These are phyloP conservation scores for Cyclargus thomasi DNA, from an alignment of 1,140 invertebrate species.

Conservation along the genomic window DNA sequence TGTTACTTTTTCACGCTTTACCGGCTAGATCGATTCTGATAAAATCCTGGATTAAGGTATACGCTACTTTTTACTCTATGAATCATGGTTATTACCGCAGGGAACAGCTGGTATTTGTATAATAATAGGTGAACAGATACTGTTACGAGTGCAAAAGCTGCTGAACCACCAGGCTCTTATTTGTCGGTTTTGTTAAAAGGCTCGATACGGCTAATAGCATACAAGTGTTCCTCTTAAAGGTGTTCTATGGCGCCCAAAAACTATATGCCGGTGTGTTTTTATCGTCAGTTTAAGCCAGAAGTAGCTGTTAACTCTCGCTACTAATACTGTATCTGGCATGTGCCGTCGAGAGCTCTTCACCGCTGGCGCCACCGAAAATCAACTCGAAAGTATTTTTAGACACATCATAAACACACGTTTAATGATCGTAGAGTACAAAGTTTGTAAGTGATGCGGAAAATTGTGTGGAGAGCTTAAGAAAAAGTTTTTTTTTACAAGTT, in stretches of 20 bases:
- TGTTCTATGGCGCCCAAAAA: not conserved
- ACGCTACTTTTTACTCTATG: too few species aligned
- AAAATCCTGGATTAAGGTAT: too few species aligned
- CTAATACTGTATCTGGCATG: not conserved
- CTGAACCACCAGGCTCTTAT: not conserved
- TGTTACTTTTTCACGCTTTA: too few species aligned
- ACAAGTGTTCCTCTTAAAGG: not conserved
- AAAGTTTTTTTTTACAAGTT: too few species aligned
- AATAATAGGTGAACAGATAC: too few species aligned
- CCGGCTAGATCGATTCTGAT: too few species aligned
- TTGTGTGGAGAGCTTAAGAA: too few species aligned
- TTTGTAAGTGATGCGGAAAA: too few species aligned
- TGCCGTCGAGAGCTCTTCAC: not conserved
- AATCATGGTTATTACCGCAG: too few species aligned
- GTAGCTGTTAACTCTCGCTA: conserved; percentile 9
- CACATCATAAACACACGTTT: not conserved
- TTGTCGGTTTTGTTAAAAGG: not conserved
- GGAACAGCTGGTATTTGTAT: too few species aligned
- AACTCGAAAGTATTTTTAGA: conserved; percentile 15
- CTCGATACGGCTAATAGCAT: not conserved
- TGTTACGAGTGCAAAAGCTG: too few species aligned
- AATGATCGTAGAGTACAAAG: conserved; percentile 5
- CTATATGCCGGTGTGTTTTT: not conserved
- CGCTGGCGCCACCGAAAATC: not conserved
- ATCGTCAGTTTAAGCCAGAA: not conserved